Base-by-base conservation (phyloP, 2,888 invertebrate species). In the Muschampia plurimacula region DNA sequence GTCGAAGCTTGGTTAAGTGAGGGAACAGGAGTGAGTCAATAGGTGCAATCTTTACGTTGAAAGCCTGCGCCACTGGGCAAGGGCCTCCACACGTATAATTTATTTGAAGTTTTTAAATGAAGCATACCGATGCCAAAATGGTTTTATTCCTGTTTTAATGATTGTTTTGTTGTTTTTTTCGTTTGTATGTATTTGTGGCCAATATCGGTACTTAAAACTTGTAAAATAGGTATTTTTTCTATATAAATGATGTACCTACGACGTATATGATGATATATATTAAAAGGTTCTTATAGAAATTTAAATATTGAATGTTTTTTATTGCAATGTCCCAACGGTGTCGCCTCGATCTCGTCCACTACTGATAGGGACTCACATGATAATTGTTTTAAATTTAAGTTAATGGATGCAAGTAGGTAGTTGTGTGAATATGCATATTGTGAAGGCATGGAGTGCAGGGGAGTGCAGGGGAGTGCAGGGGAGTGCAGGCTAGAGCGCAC, bases 151-250 rank as follows among this genome's bases (percentile, higher is more conserved):
- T 92, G 92, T 92, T 92, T 92, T 91, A 89, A 89, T 93, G 92
- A 90, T 93, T 93, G 92, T 92, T 91, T 93, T 93, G 88, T 91
- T 92, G 55, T 90, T 90, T 92, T 89, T 92, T 77, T 83, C 89
- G 91, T 92, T 93, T 91, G 90, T 92, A 90, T 91, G 91, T 93
- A 92, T 92, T 90, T 90, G 92, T 94, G 93, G 92, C 93, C 93
- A 91, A 93, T 83, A 90, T 93, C 89, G 93, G 93, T 94, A 93
- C 93, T 93, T 93, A 93, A 92, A 85, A 90, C 89, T 93, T 93
- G 91, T 92, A 92, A 89, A 91, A 93, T 92, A 91, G 89, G 91
- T 93, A 91, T 94, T 92, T 93, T 92, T 93, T 92, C 91, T 92
- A 93, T 92, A 91, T 92, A 89, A 90, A 89, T 92, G 91, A 92